A percentile compares a stretch with the other conserved stretches of the same genome.
Conservation (phyloP, 2,113 vertebrate genomes). For the Dinomys branickii region DNA sequence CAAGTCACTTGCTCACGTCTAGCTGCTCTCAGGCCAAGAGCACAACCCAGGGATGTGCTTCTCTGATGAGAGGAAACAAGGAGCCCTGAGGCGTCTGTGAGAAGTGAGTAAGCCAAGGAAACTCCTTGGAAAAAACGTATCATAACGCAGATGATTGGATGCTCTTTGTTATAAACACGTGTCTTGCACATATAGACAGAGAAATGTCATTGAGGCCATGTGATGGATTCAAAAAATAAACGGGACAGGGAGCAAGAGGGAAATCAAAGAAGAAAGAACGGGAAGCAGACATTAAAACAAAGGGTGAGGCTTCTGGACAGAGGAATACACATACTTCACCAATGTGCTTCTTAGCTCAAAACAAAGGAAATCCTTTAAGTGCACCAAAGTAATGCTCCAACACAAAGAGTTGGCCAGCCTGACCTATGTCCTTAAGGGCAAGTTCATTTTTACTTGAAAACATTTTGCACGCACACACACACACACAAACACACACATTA, state of each 20-base stretch:
- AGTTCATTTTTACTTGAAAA: conserved; percentile 17
- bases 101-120: background rate
- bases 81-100: background rate
- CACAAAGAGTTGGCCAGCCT: background rate
- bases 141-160: background rate
- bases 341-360: background rate
- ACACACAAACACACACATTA: background rate
- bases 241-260: background rate
- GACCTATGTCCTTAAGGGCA: background rate
- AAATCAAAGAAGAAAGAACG: background rate
- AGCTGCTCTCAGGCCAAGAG: background rate
- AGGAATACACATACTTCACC: background rate
- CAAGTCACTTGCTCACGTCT: background rate
- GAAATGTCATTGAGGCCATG: background rate
- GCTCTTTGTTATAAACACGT: background rate
- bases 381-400: background rate
- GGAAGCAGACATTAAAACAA: background rate
- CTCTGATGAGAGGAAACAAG: conserved; percentile 28
- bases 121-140: background rate
- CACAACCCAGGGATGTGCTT: background rate
- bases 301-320: background rate
- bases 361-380: background rate
- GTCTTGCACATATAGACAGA: background rate
- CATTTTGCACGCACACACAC: background rate
- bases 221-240: background rate